Evolutionary conservation across 2,888 invertebrate species (phyloP).

Genomic region (Athalia rosae): DNA sequence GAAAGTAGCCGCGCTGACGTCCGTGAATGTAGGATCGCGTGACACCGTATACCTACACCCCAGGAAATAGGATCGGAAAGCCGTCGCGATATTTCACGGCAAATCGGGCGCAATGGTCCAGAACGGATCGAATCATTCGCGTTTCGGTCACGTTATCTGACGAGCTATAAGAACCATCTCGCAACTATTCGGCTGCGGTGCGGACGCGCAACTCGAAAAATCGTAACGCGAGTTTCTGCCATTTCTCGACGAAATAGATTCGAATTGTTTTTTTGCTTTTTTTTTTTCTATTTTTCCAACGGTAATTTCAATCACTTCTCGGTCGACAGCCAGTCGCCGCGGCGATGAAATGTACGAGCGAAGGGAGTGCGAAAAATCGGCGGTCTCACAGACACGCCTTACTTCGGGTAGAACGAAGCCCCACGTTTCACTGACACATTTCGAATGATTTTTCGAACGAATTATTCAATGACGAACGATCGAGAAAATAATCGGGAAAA

Average conservation of each 20-base stretch:
- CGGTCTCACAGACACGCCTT: too few species aligned
- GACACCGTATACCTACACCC: slow-evolving; percentile 33
- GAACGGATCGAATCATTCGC: slow-evolving; percentile 68
- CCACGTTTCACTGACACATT: too few species aligned
- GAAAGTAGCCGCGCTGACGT: background rate
- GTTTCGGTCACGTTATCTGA: slow-evolving; percentile 57
- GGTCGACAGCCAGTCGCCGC: too few species aligned
- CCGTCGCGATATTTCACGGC: slow-evolving; percentile 61
- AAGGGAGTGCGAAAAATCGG: too few species aligned
- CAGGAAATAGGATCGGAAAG: slow-evolving; percentile 13
- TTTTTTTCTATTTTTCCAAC: too few species aligned
- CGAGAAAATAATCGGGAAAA: too few species aligned
- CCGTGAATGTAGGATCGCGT: slow-evolving; percentile 31
- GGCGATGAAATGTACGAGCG: too few species aligned
- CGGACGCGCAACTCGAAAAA: slow-evolving; percentile 4
- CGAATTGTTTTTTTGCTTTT: too few species aligned
- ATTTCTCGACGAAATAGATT: background rate
- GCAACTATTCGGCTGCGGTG: slow-evolving; percentile 1
- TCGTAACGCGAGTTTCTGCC: background rate
- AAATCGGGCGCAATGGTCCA: slow-evolving; percentile 68
- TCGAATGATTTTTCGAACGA: too few species aligned
- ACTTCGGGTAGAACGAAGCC: too few species aligned
- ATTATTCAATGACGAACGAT: too few species aligned
- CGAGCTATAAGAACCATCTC: slow-evolving; percentile 48
- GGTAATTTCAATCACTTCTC: too few species aligned